Base-by-base conservation (phyloP, 1,140 invertebrate species). In the Procambarus virginalis region DNA sequence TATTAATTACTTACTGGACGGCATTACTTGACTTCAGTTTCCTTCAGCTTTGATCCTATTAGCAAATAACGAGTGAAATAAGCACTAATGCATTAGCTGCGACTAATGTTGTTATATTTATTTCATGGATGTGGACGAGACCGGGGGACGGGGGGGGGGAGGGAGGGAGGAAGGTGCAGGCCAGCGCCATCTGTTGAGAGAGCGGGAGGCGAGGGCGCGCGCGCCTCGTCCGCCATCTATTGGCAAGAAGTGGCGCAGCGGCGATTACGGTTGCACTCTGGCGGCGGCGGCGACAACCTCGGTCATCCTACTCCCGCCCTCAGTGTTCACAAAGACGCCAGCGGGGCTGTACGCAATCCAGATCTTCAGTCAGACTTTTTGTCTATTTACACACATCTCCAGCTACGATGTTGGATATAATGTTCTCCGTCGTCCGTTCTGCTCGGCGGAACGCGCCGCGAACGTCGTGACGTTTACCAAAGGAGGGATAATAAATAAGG, bases 191-290 rank as follows among this genome's bases (percentile, higher is more conserved):
- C 83, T 85, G 76, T 85, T 58, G 83, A 85, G 68, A 14, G 14
- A 48, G 9, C 14, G 3, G 14, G 14, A 76, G 22, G 12, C 49
- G 12, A 34, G 34, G 34, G 34, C n/a, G n/a, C n/a, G n/a, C n/a
- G 34, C 34, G 34, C 34, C 34, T 34, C 45, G 64, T 49, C 83
- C n/a, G 83, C 64, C 83, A 85, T 76, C 83, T 85, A 68, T 70
- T 45, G 83, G 64, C 45, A 79, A 84, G 48, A 75, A 68, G 51
- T 22, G 5, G 48, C 20, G 17, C 70, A 10, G 68, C 64, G 3
- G 83, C 83, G 17, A 85, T 51, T 85, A 85, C 83, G 70, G 48
- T n/a, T 85, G 83, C 83, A 76, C 83, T 85, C 83, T 85, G 83
- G 83, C 55, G 83, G 70, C 73, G 20, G 55, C 14, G 2, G 14